These are phyloP conservation scores for Recurvirostra avosetta DNA, from an alignment of 2,113 vertebrate genomes.

Conservation along the genomic window DNA sequence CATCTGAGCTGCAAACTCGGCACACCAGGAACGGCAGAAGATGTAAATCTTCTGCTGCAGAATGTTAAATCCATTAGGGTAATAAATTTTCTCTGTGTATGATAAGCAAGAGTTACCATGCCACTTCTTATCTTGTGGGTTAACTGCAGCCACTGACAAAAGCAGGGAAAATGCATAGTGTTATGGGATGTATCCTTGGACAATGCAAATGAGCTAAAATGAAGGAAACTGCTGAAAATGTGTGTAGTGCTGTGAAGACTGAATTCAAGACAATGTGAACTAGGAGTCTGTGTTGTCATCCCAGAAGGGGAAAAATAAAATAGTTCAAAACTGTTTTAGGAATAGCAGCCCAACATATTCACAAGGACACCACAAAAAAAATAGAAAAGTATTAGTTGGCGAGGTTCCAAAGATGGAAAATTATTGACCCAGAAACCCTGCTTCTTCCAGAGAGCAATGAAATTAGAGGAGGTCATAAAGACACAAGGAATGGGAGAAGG, in stretches of 20 bases:
- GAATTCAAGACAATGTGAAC: neutral
- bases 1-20: neutral
- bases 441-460: neutral
- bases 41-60: neutral
- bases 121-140: neutral
- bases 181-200: neutral
- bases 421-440: neutral
- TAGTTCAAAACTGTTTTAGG: neutral
- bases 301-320: neutral
- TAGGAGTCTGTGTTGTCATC: neutral
- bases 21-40: fast-evolving
- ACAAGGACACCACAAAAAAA: neutral
- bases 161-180: neutral
- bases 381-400: neutral
- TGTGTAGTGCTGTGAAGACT: neutral
- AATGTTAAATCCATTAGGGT: neutral
- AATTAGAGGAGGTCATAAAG: neutral
- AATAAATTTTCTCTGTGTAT: neutral
- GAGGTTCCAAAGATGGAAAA: neutral
- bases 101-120: neutral
- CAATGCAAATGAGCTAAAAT: neutral
- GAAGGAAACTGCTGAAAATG: neutral
- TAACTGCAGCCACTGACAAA: neutral
- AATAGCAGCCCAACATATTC: neutral
- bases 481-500: neutral